phyloP scores from a whole-genome alignment of 2,797 vertebrate genomes.

The Dendrocincla tyrannina region DNA sequence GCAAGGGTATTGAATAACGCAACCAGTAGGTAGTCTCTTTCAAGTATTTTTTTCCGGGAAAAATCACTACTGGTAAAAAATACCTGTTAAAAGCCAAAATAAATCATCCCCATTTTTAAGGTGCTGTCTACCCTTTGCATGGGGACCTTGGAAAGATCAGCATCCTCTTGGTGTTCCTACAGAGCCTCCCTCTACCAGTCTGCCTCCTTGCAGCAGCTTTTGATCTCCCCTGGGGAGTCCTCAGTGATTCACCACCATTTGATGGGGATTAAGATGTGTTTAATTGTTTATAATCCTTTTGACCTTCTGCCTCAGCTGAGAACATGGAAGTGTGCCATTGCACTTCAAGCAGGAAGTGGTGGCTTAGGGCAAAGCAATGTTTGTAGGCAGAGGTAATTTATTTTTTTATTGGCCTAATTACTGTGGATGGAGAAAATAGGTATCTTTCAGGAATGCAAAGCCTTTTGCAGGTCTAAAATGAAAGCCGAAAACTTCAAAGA shows the following conservation, averaged over 20 bases:
- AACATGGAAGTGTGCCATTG: neutral
- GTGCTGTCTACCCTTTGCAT: accelerated
- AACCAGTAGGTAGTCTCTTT: neutral
- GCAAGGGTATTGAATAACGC: neutral
- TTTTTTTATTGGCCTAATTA: neutral
- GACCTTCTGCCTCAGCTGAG: conserved; percentile 10
- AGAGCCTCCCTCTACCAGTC: neutral
- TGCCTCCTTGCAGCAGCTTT: neutral
- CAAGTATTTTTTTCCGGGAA: neutral
- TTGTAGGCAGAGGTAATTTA: neutral
- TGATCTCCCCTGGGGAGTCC: neutral
- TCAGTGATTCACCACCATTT: neutral
- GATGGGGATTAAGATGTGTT: conserved; percentile 1
- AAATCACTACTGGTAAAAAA: neutral
- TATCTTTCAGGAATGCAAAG: neutral
- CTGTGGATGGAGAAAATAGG: neutral
- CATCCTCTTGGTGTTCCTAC: neutral
- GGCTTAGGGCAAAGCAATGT: neutral
- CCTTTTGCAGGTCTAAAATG: neutral
- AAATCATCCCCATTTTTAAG: neutral
- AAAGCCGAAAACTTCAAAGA: neutral
- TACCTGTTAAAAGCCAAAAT: neutral
- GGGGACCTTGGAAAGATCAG: neutral
- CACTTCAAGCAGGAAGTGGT: neutral
- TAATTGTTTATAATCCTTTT: conserved; percentile 27